Conservation (phyloP, 2,113 vertebrate genomes). For the Tautogolabrus adspersus region DNA sequence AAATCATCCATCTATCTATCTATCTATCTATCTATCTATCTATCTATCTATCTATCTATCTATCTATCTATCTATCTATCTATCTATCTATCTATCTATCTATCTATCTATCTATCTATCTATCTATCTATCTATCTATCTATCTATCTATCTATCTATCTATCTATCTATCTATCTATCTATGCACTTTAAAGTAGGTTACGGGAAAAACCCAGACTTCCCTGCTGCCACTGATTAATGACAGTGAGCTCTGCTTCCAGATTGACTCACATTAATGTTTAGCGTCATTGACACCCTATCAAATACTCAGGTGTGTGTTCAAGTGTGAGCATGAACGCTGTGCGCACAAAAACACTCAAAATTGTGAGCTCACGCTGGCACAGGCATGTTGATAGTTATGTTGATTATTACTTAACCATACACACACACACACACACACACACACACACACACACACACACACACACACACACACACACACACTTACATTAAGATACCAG, state of each 20-base stretch:
- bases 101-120: conserved; percentile 15
- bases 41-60: conserved; percentile 11
- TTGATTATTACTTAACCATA: conserved; percentile 21
- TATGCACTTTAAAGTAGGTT: conserved; percentile 52
- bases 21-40: conserved; percentile 13
- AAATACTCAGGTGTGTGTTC: conserved; percentile 21
- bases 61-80: conserved; percentile 16
- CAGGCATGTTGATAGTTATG: conserved; percentile 7
- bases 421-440: not conserved
- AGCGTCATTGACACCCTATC: conserved; percentile 34
- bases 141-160: conserved; percentile 4
- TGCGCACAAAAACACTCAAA: conserved; percentile 4
- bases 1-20: conserved; percentile 1
- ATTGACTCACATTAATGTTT: conserved; percentile 47
- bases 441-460: not conserved
- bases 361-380: conserved; percentile 7
- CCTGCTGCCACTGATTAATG: conserved; percentile 63
- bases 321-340: not conserved
- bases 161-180: conserved; percentile 16
- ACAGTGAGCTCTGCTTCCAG: conserved; percentile 49
- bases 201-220: conserved; percentile 57
- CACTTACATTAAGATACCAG: conserved; percentile 30
- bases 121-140: conserved; percentile 6
- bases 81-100: not conserved
- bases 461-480: conserved; percentile 21